Base-by-base conservation (phyloP, 2,888 invertebrate genomes). In the Drosophila macrothrix region DNA sequence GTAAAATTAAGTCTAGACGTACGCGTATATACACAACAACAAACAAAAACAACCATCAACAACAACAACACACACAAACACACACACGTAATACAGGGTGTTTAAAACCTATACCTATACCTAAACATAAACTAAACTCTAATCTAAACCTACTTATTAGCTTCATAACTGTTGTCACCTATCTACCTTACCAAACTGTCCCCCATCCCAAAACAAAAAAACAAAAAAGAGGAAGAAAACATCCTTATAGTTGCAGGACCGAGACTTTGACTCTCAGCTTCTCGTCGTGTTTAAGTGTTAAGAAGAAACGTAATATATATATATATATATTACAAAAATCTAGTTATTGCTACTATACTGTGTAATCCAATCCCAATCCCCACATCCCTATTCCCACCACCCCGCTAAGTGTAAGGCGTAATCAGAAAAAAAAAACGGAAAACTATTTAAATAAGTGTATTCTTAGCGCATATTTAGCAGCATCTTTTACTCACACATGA, bases 211-310 rank as follows among this genome's bases (percentile, higher is more conserved):
- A 22, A 9, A 50, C 19, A 29, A 29, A 5, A 39, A 39, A 55
- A n/a, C n/a, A 4, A 10, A 54, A 55, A 54, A 39, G n/a, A 28
- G 19, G 39, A 28, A 55, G 10, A 19, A 56, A 39, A 3, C 25
- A 52, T 33, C 76, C 52, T 46, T 70, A 73, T 65, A 80, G 78
- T 82, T 80, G 75, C 83, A 75, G 68, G 73, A 67, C 70, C 73
- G 76, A 79, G 73, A 73, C 63, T 65, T 75, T 76, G 84, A 74
- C 65, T 84, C 73, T 67, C 72, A 86, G 85, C 85, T 84, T 80
- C 82, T 81, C 86, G 88, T 85, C 85, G 87, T 85, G 89, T 87
- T 89, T 85, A 88, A 88, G 86, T 83, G 88, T 88, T 85, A 85
- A 88, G 86, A 83, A 72, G 77, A 82, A 82, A 80, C 75, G 68